Evolutionary conservation across 2,888 invertebrate species (phyloP).

Genomic region (Pollenia angustigena): DNA sequence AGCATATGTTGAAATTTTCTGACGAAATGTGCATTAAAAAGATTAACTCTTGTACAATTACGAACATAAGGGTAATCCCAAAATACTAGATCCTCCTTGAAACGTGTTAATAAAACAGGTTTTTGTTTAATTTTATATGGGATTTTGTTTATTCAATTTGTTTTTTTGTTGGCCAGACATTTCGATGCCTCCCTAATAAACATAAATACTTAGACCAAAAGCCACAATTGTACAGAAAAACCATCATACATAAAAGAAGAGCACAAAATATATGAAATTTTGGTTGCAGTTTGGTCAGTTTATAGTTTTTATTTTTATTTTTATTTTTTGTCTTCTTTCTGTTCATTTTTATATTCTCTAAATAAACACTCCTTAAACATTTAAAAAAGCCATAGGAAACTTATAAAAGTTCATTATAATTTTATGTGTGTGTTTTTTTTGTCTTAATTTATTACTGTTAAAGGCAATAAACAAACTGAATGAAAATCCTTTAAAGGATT

Average conservation of each 20-base stretch:
- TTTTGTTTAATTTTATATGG: too few species aligned
- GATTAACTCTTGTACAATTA: too few species aligned
- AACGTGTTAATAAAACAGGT: too few species aligned
- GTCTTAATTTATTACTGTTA: conserved; percentile 44
- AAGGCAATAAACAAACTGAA: conserved; percentile 2
- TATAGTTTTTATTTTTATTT: conserved; percentile 7
- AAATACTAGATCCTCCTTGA: too few species aligned
- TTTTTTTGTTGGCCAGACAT: background rate
- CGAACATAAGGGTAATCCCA: too few species aligned
- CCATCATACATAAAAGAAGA: conserved; percentile 30
- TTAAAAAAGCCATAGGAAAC: conserved; percentile 50
- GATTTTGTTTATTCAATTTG: too few species aligned
- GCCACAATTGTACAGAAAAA: conserved; percentile 34
- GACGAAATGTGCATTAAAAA: too few species aligned
- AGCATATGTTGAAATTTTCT: too few species aligned
- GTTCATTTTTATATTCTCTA: conserved; percentile 22
- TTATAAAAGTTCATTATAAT: conserved; percentile 68
- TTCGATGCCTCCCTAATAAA: background rate
- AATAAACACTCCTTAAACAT: conserved; percentile 26
- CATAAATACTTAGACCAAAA: conserved; percentile 3
- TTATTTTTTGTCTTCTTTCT: background rate
- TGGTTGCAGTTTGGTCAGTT: conserved; percentile 39
- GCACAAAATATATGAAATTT: conserved; percentile 48
- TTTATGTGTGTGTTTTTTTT: conserved; percentile 60
- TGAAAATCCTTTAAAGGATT: background rate